Evolutionary conservation across 2,113 vertebrate species (phyloP), one percentile per base, ranked within the genome.

Genomic region (Cnemophilus loriae): DNA sequence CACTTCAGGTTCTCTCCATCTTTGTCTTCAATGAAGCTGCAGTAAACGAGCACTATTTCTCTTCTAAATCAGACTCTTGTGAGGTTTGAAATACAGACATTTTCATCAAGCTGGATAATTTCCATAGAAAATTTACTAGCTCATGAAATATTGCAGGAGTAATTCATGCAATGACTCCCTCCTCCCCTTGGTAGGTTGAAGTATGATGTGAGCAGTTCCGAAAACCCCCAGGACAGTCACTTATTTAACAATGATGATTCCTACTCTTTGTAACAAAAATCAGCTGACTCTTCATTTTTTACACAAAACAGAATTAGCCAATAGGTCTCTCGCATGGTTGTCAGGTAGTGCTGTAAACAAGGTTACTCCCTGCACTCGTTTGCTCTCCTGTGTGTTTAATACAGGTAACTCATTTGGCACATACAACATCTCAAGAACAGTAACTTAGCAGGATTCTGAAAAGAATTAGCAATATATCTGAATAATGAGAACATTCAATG

Each of bases 31-130:
- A 56, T 90, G 90, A 95, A 96, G 91, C 93, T 92, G 95, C 92
- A 85, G 96, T 93, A 97, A 97, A 97, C 41, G 84, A 96, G 93
- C 92, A 92, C 95, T 93, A 96, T 96, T 97, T 96, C 91, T 95
- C 64, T 94, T 96, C 85, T 96, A 95, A 97, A 96, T 84, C 95
- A 97, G 96, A 90, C 89, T 95, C 95, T 93, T 94, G 93, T 94
- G 92, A 94, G 94, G 89, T 95, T 96, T 95, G 85, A 97, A 95
- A 97, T 92, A 89, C 90, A 95, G 89, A 92, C 80, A 87, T 95
- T 93, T 97, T 92, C 95, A 95, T 97, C 92, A 94, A 92, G 93
- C 88, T 93, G 86, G 94, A 95, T 96, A 93, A 96, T 94, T 95
- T 96, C 92, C 90, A 91, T 88, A 90, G 95, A 94, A 97, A 97